Base-by-base conservation (phyloP, 2,797 vertebrate species). In the Pseudotriccus pelzelni region DNA sequence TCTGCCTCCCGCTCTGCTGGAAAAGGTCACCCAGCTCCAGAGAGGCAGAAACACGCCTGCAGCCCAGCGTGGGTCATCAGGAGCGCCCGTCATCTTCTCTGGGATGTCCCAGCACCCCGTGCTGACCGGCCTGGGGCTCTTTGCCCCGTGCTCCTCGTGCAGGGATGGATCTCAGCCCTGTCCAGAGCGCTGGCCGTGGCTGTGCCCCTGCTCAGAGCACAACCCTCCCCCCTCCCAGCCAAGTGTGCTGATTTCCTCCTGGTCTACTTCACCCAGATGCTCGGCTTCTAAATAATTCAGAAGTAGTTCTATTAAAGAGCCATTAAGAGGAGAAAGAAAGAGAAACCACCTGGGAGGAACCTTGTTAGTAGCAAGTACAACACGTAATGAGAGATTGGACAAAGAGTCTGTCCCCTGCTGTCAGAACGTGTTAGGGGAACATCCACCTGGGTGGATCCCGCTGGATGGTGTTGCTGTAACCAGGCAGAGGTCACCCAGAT, bases 241-340 rank as follows among this genome's bases (percentile, higher is more conserved):
- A 28, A 6, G n/a, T 6, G 1, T 25, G 37, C 69, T 10, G 49
- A 10, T 59, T 91, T 67, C 3, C 74, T 62, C 60, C 53, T 90
- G 55, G n/a, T 78, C 92, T 67, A 0, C 89, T 84, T 75, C 87
- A 70, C 78, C 86, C 91, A 92, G 94, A 79, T 93, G 92, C 91
- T 92, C 82, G 58, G 27, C 90, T 78, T 46, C 86, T 96, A 49
- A 95, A 97, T 96, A 93, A 96, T 97, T 91, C 14, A 97, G 88
- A 14, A 85, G 90, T 56, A 67, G 50, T 68, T 89, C 81, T 93
- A 68, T 91, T 96, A 94, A 90, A 90, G 90, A 94, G 68, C 87
- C 94, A 93, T 95, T 91, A 95, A 56, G 74, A 69, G 72, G 74
- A 10, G 41, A 46, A 87, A 83, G 80, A 30, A 75, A 52, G 77